Evolutionary conservation across 2,888 invertebrate genomes (phyloP), one percentile per base, ranked within the genome.

Genomic region (Plemyria rubiginata): DNA sequence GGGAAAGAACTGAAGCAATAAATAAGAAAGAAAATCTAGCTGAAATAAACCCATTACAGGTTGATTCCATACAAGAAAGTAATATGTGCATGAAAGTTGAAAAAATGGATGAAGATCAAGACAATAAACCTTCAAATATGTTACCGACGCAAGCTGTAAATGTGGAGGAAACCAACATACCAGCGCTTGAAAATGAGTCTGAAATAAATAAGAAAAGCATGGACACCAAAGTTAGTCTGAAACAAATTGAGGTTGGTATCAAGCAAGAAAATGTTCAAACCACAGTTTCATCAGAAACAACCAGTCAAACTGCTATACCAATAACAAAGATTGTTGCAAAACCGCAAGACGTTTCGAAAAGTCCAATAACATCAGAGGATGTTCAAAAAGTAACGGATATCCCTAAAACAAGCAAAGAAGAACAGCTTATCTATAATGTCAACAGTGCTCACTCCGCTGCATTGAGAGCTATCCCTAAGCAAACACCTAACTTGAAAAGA

Each of bases 321-420:
- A 32, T 5, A n/a, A 8, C 49, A 49, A 13, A 36, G 2, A 22
- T 28, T 48, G 12, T 12, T 22, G 16, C 15, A 4, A 46, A 36
- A 22, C 28, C 9, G 3, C 36, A 40, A 59, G 16, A 29, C 15
- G 53, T 41, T 5, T 51, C 43, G 50, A 32, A 43, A 57, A 50
- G 50, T 41, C 50, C 15, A 45, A 16, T 29, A 29, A 8, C 29
- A 53, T 36, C 9, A 53, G 28, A 6, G 4, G 13, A 49, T n/a
- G 9, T 16, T n/a, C 28, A 22, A 36, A 43, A 15, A 11, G 11
- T 4, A 22, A 13, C 9, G 8, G 32, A 28, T 22, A 11, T 9
- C 4, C 41, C 13, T 16, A 13, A 40, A 7, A 43, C 1, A 49
- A 41, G 8, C 28, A 7, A 15, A 6, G 28, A 40, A 43, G 16